Evolutionary conservation across 2,113 vertebrate genomes (phyloP).

Genomic region (Indicator maculatus): DNA sequence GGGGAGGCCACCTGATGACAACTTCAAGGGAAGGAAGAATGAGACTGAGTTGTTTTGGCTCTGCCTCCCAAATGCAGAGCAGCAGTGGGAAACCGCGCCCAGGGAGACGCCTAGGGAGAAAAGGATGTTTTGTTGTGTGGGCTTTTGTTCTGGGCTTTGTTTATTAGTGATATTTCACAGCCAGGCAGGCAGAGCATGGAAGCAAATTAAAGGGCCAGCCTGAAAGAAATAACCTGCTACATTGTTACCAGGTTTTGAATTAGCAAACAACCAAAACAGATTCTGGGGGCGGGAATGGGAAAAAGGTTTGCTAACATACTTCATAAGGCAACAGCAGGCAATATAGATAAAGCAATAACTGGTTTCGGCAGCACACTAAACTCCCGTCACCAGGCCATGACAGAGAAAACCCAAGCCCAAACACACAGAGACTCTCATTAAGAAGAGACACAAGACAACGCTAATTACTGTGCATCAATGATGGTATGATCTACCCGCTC

Average conservation of each 20-base stretch:
- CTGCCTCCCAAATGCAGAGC: not conserved
- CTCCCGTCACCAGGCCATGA: not conserved
- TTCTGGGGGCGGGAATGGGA: not conserved
- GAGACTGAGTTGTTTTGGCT: conserved; percentile 1
- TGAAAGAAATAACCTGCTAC: not conserved
- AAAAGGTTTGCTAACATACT: not conserved
- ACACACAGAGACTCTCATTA: not conserved
- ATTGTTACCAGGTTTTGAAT: not conserved
- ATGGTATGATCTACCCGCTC: not conserved
- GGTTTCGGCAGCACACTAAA: not conserved
- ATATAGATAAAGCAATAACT: not conserved
- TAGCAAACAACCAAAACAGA: not conserved
- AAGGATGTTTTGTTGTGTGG: conserved; percentile 46
- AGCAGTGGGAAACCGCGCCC: conserved; percentile 47
- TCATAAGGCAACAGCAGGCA: not conserved
- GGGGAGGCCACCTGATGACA: not conserved
- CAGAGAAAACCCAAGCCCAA: not conserved
- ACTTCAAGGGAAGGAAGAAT: conserved; percentile 3
- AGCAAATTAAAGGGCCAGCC: conserved; percentile 36
- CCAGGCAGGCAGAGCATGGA: not conserved
- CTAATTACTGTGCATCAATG: not conserved
- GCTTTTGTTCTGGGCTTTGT: conserved; percentile 46
- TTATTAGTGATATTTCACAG: not conserved
- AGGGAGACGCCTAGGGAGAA: conserved; percentile 22
- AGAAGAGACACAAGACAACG: not conserved